These are phyloP conservation scores for Melanotaenia pygmaea DNA, from an alignment of 2,797 vertebrate genomes.

Conservation along the genomic window DNA sequence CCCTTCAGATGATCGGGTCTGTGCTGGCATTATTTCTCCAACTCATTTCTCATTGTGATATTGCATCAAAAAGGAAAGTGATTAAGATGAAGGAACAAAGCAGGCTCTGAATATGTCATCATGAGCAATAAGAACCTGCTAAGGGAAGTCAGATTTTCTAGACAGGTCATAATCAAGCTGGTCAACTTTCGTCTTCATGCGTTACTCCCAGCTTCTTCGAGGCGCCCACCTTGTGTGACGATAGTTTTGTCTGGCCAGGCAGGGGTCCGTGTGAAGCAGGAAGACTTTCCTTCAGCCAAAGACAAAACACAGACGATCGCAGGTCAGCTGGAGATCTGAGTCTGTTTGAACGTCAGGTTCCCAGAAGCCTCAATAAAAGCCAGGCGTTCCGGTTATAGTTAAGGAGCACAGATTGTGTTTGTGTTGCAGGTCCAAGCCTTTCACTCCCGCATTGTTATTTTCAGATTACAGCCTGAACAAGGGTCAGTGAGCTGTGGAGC, in stretches of 20 bases:
- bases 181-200: neutral
- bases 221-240: conserved; percentile 3
- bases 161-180: neutral
- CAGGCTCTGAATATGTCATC: conserved; percentile 3
- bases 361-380: conserved; percentile 74
- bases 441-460: conserved; percentile 48
- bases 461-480: conserved; percentile 24
- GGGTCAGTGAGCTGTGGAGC: conserved; percentile 34
- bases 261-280: conserved; percentile 79
- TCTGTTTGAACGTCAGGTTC: conserved; percentile 73
- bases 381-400: conserved; percentile 76
- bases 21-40: no score
- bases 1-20: no score
- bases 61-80: conserved; percentile 3
- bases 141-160: conserved; percentile 15
- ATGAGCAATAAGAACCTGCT: neutral
- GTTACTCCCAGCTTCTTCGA: neutral
- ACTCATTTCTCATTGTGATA: conserved; percentile 8
- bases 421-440: conserved; percentile 55
- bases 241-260: conserved; percentile 37
- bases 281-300: conserved; percentile 54
- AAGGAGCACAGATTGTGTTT: conserved; percentile 65
- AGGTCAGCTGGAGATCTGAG: conserved; percentile 57
- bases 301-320: conserved; percentile 78
- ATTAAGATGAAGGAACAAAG: conserved; percentile 5